These are phyloP conservation scores for Eledone cirrhosa DNA, from an alignment of 2,888 invertebrate genomes.

Conservation along the genomic window DNA sequence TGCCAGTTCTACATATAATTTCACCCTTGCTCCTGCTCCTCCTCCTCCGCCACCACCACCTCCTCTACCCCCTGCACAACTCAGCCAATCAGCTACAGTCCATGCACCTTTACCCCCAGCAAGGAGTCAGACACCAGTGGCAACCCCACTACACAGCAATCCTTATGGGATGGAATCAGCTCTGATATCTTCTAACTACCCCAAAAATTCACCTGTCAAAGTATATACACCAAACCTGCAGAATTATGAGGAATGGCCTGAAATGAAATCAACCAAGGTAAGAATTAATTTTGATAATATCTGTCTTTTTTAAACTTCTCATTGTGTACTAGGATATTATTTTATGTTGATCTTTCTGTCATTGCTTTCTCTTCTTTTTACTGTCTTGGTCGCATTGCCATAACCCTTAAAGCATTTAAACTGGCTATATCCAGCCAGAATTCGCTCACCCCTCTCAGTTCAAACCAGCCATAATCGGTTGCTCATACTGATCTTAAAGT, in stretches of 20 bases:
- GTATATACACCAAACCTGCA: conserved; percentile 6
- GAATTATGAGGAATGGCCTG: conserved; percentile 24
- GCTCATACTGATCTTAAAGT: too few species aligned
- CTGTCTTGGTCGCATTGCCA: too few species aligned
- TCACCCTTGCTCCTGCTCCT: conserved; percentile 3
- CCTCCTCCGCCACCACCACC: conserved; percentile 16
- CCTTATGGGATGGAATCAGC: conserved; percentile 20
- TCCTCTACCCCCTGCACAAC: conserved; percentile 15
- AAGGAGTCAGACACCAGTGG: not conserved
- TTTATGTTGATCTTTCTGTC: too few species aligned
- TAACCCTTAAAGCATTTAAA: too few species aligned
- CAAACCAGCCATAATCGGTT: too few species aligned
- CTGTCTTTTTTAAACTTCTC: too few species aligned
- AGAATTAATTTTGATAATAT: too few species aligned
- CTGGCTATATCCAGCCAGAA: too few species aligned
- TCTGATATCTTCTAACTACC: not conserved
- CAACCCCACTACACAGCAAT: not conserved
- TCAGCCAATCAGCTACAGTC: not conserved
- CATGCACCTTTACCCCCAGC: conserved; percentile 8
- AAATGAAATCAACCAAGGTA: conserved; percentile 4
- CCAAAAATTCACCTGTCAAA: not conserved
- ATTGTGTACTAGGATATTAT: too few species aligned
- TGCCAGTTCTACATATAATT: conserved; percentile 16
- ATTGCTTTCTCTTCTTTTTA: too few species aligned
- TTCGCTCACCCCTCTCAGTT: too few species aligned